phyloP scores from a whole-genome alignment of 2,797 vertebrate species.

The Heliangelus exortis region DNA sequence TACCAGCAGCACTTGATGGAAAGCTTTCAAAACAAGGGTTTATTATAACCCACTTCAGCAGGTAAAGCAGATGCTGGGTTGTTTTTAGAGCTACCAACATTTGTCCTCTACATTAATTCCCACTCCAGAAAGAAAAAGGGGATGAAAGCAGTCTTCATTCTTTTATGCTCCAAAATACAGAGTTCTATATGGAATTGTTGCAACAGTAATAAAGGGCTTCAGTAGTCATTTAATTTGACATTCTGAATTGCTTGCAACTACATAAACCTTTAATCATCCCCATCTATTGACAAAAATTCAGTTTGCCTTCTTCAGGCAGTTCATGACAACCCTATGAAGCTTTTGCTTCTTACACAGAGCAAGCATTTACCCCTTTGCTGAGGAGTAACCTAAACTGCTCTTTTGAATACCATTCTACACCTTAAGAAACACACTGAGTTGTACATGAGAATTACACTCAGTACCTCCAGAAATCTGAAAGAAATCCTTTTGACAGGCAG shows the following conservation, averaged over 20 bases:
- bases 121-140: neutral
- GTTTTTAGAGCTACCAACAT: slow-evolving; percentile 38
- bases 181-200: neutral
- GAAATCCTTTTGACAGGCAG: neutral
- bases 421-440: neutral
- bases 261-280: neutral
- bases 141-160: neutral
- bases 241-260: neutral
- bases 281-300: neutral
- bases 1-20: neutral
- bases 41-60: neutral
- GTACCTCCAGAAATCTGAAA: neutral
- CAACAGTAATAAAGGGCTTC: slow-evolving; percentile 9
- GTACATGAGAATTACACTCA: neutral
- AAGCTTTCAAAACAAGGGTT: neutral
- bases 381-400: neutral
- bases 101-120: neutral
- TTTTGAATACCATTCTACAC: neutral
- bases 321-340: neutral
- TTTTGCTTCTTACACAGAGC: neutral
- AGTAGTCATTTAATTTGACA: neutral
- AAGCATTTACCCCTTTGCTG: neutral
- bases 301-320: neutral
- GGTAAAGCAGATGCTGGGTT: slow-evolving; percentile 9
- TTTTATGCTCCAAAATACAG: neutral